Percentiles rank a stretch among this genome's conserved stretches.
Evolutionary conservation across 2,797 vertebrate species (phyloP).

Genomic region (Cyprinella venusta): DNA sequence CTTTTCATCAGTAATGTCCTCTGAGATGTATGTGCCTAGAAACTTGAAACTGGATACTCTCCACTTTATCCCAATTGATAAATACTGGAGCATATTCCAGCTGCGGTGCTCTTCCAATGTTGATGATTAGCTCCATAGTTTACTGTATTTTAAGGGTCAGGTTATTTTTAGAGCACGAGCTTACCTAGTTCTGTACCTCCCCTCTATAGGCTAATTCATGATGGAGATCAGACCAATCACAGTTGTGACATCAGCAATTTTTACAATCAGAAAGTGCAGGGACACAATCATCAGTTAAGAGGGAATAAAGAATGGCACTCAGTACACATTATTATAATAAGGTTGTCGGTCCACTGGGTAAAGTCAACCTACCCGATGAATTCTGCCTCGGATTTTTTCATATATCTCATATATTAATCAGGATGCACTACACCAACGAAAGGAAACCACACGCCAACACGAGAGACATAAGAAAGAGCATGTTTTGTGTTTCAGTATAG

Average conservation of each 20-base stretch:
- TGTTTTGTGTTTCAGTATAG: slow-evolving; percentile 25
- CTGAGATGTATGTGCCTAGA: neutral
- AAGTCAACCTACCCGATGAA: slow-evolving; percentile 12
- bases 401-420: slow-evolving; percentile 38
- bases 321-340: neutral
- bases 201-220: too few species aligned
- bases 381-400: slow-evolving; percentile 8
- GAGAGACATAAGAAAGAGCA: slow-evolving; percentile 3
- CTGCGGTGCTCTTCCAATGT: neutral
- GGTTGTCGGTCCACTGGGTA: neutral
- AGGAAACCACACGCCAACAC: slow-evolving; percentile 46
- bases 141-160: neutral
- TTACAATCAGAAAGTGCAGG: neutral
- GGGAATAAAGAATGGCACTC: neutral
- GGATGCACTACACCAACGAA: slow-evolving; percentile 19
- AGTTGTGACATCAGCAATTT: too few species aligned
- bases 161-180: neutral
- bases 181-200: neutral
- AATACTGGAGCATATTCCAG: neutral
- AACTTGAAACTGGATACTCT: neutral
- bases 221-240: too few species aligned
- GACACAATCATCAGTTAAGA: too few species aligned
- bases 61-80: neutral
- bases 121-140: neutral
- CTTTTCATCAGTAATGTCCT: neutral